Evolutionary conservation across 2,888 invertebrate genomes (phyloP).

Genomic region (Leucania comma): DNA sequence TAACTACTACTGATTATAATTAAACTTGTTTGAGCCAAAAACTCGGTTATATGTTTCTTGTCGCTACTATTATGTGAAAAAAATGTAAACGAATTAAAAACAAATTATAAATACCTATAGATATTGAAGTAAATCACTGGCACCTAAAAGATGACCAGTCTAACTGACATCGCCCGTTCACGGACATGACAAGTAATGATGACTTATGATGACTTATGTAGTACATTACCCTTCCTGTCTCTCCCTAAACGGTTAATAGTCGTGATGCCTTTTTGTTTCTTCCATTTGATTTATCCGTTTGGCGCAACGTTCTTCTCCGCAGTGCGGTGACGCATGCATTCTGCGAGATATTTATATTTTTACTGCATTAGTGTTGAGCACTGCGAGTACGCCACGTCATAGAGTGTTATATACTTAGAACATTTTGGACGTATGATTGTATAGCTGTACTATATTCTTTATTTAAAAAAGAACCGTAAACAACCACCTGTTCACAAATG

Average conservation of each 20-base stretch:
- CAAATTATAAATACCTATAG: no score
- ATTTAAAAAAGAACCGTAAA: not conserved
- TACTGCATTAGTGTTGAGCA: slow-evolving; percentile 48
- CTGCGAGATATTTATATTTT: slow-evolving; percentile 46
- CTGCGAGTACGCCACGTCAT: slow-evolving; percentile 4
- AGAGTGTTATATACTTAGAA: not conserved
- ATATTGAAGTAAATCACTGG: no score
- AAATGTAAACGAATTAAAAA: no score
- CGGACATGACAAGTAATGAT: no score
- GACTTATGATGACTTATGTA: no score
- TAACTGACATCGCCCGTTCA: no score
- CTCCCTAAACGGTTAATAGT: not conserved
- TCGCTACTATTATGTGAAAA: no score
- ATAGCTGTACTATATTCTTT: slow-evolving; percentile 2
- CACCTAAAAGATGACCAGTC: no score
- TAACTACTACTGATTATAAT: no score
- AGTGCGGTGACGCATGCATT: slow-evolving; percentile 56
- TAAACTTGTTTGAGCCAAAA: no score
- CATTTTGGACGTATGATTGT: slow-evolving; percentile 4
- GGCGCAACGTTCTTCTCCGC: slow-evolving; percentile 49
- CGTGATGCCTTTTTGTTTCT: slow-evolving; percentile 17
- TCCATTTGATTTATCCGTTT: slow-evolving; percentile 33
- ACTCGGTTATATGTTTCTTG: no score
- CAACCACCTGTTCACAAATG: not conserved
- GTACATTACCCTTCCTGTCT: not conserved